phyloP scores from a whole-genome alignment of 2,888 invertebrate species.

The Sminthurides aquaticus region DNA sequence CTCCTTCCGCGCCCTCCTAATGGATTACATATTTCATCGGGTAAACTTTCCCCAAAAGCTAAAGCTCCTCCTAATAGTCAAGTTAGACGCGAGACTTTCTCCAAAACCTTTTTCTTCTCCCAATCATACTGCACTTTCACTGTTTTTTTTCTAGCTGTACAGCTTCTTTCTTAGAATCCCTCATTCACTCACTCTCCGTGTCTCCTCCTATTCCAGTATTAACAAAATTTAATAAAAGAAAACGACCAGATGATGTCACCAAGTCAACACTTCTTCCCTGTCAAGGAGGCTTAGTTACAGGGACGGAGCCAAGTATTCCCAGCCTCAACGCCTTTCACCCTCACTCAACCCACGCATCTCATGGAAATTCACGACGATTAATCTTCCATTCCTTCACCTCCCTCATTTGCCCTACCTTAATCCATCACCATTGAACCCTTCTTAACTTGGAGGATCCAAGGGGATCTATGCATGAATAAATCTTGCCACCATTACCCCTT shows the following conservation, averaged over 20 bases:
- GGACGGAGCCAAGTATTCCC: no score
- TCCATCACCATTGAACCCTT: background rate
- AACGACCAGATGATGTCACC: background rate
- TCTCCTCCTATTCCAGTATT: background rate
- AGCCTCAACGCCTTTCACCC: background rate
- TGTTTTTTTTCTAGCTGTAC: no score
- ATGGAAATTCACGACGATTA: background rate
- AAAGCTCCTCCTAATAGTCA: background rate
- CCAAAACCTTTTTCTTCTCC: background rate
- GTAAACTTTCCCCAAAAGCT: conserved; percentile 13
- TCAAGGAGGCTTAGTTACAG: no score
- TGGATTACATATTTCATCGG: conserved; percentile 36
- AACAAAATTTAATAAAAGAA: background rate
- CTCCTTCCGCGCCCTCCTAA: conserved; percentile 13
- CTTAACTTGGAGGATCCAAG: background rate
- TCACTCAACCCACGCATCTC: background rate
- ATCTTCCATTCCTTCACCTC: background rate
- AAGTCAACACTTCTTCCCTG: no score
- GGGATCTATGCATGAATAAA: background rate
- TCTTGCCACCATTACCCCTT: background rate
- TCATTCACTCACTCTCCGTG: background rate
- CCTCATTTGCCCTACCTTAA: background rate
- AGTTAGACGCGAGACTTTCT: background rate
- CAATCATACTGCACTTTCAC: background rate
- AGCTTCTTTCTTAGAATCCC: no score